A percentile compares a stretch with the other conserved stretches of the same genome.
phyloP scores from a whole-genome alignment of 1,140 invertebrate species.

The Caenorhabditis briggsae region DNA sequence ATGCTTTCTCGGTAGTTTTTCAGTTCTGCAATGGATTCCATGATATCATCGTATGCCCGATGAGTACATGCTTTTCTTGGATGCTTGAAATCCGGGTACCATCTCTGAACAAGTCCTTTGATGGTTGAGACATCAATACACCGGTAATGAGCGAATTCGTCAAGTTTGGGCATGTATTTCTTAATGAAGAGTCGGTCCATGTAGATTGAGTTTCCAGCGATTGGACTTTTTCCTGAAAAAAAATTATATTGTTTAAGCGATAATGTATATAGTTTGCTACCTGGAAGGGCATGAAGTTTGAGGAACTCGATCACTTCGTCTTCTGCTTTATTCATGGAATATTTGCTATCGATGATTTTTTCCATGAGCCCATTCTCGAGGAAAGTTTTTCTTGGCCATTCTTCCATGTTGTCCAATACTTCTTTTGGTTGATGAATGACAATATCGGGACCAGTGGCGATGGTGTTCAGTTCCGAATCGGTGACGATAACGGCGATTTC shows the following conservation, averaged over 20 bases:
- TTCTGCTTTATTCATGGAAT: slow-evolving; percentile 64
- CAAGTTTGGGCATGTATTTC: slow-evolving; percentile 85
- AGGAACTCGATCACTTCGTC: slow-evolving; percentile 82
- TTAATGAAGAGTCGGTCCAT: slow-evolving; percentile 86
- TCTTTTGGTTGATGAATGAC: slow-evolving; percentile 86
- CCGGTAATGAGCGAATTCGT: slow-evolving; percentile 90
- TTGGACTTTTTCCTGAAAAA: slow-evolving; percentile 83
- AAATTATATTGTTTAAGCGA: too few species aligned
- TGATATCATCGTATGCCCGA: slow-evolving; percentile 86
- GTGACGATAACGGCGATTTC: slow-evolving; percentile 91
- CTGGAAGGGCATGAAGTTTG: slow-evolving; percentile 80
- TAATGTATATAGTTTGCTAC: background rate
- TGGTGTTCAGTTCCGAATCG: slow-evolving; percentile 85
- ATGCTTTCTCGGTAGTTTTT: slow-evolving; percentile 83
- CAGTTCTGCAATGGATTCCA: slow-evolving; percentile 88
- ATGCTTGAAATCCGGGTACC: slow-evolving; percentile 82
- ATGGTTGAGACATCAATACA: slow-evolving; percentile 91
- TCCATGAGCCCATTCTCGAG: slow-evolving; percentile 65
- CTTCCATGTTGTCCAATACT: slow-evolving; percentile 81
- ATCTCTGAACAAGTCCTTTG: slow-evolving; percentile 85
- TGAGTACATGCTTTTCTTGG: slow-evolving; percentile 83
- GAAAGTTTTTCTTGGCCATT: slow-evolving; percentile 69
- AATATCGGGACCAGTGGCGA: slow-evolving; percentile 85
- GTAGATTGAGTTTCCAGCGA: slow-evolving; percentile 91
- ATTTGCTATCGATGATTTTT: slow-evolving; percentile 62